A percentile compares a stretch with the other conserved stretches of the same genome.
Evolutionary conservation across 2,797 vertebrate species (phyloP).

Genomic region (Acropternis orthonyx): DNA sequence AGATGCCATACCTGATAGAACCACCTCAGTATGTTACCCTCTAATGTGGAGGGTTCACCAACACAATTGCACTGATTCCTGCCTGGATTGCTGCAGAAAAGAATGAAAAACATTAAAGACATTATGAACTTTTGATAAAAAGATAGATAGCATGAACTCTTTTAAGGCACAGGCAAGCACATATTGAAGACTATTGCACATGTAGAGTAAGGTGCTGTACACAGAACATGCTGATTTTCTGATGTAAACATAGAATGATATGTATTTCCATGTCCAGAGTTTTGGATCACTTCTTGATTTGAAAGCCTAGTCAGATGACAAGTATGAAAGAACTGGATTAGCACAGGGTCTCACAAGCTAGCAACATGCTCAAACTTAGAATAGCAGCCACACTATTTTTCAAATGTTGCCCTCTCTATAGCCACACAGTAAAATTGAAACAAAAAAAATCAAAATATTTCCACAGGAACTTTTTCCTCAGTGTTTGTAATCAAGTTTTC

Average conservation of each 20-base stretch:
- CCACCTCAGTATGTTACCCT: constrained; percentile 53
- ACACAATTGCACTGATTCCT: constrained; percentile 28
- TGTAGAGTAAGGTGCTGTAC: background rate
- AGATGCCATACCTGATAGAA: constrained; percentile 68
- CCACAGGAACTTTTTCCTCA: background rate
- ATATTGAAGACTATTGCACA: background rate
- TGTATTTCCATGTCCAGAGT: background rate
- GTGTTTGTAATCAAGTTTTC: background rate
- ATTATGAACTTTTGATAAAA: background rate
- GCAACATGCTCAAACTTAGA: background rate
- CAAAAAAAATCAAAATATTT: background rate
- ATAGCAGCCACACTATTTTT: background rate
- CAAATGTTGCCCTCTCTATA: background rate
- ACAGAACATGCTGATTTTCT: background rate
- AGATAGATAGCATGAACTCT: background rate
- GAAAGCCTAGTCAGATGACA: background rate
- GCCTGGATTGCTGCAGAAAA: constrained; percentile 6
- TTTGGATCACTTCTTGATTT: background rate
- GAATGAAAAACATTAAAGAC: background rate
- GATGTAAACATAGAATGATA: background rate
- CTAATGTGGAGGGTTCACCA: background rate
- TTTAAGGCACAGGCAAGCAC: background rate
- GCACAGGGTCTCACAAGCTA: background rate
- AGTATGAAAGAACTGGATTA: background rate
- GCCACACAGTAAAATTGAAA: background rate